A percentile compares a stretch with the other conserved stretches of the same genome.
These are phyloP conservation scores for Hydroisotoma schaefferi DNA, from an alignment of 2,888 invertebrate species.

Conservation along the genomic window DNA sequence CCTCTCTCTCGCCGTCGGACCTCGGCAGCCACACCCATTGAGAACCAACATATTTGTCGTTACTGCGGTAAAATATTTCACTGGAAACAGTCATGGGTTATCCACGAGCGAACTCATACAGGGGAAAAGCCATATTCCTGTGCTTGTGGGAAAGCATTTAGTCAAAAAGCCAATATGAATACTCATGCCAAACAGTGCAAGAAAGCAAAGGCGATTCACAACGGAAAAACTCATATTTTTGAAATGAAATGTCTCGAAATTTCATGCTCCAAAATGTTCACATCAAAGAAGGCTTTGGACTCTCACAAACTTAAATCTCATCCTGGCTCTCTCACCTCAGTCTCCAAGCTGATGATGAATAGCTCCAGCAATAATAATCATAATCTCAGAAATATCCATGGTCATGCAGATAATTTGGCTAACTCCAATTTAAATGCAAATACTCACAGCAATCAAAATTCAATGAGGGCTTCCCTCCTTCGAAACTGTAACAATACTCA, in stretches of 20 bases:
- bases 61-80: conserved; percentile 36
- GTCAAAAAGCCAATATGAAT: conserved; percentile 33
- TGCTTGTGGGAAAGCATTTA: conserved; percentile 30
- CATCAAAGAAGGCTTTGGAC: conserved; percentile 36
- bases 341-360: background rate
- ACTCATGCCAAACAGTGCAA: conserved; percentile 33
- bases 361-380: conserved; percentile 9
- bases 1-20: conserved; percentile 5
- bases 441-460: conserved; percentile 13
- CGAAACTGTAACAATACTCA: background rate
- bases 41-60: conserved; percentile 15
- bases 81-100: conserved; percentile 36
- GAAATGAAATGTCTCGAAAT: conserved; percentile 38
- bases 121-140: conserved; percentile 33
- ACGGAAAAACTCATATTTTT: conserved; percentile 36
- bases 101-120: conserved; percentile 35
- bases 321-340: conserved; percentile 26
- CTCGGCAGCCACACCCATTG: conserved; percentile 9
- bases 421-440: too few species aligned
- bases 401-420: conserved; percentile 8
- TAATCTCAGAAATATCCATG: conserved; percentile 19
- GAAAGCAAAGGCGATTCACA: conserved; percentile 33
- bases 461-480: background rate
- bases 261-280: conserved; percentile 39
- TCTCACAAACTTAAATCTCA: conserved; percentile 36